Evolutionary conservation across 2,113 vertebrate species (phyloP).

Genomic region (Mormyrus lacerda): DNA sequence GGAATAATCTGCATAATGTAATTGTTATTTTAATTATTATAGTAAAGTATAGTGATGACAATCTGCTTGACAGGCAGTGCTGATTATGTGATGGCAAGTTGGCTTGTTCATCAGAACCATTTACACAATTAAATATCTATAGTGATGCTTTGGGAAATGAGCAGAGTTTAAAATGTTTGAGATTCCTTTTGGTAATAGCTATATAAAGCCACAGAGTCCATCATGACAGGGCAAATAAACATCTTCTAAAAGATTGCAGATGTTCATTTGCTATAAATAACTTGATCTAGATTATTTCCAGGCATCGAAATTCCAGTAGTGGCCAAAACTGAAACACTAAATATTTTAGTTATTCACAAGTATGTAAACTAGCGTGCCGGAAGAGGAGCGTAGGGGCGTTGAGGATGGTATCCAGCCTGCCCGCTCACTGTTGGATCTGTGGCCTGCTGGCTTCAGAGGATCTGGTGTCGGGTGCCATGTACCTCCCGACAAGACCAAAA

Average conservation of each 20-base stretch:
- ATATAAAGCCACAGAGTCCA: constrained; percentile 16
- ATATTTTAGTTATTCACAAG: constrained; percentile 11
- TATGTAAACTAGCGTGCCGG: constrained; percentile 15
- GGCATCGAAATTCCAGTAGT: constrained; percentile 1
- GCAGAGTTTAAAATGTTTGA: constrained; percentile 1
- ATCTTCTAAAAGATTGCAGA: constrained; percentile 17
- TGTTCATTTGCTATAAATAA: constrained; percentile 16
- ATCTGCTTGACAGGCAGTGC: not conserved
- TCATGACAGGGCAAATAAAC: not conserved
- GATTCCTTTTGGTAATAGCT: not conserved
- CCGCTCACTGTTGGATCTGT: not conserved
- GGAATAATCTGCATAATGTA: not conserved
- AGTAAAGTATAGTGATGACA: not conserved
- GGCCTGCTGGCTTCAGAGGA: not conserved
- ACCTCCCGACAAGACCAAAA: not conserved
- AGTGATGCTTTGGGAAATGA: not conserved
- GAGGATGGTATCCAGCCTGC: not conserved
- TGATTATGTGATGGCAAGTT: not conserved
- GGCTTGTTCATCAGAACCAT: not conserved
- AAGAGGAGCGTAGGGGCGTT: no score
- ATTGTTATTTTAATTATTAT: not conserved
- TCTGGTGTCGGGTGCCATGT: not conserved
- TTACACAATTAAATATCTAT: not conserved
- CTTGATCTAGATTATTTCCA: constrained; percentile 9
- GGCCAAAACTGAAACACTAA: constrained; percentile 7